Evolutionary conservation across 2,113 vertebrate species (phyloP), one percentile per base, ranked within the genome.

Genomic region (Antechinus stuartii): DNA sequence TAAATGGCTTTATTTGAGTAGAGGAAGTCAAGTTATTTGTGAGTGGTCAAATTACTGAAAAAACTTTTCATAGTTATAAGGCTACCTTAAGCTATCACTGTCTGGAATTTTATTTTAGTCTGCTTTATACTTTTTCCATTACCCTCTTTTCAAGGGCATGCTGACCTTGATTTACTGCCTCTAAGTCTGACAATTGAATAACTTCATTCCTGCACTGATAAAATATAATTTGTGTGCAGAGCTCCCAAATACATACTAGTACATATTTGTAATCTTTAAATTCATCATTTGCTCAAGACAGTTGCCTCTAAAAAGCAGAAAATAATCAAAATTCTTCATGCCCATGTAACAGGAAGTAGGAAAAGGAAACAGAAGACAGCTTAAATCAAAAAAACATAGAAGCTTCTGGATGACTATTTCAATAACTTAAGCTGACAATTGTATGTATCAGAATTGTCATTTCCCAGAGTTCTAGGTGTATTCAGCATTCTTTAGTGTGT

Each of bases 401-500:
- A 84, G 35, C n/a, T 84, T 84, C n/a, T 42, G 19, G 68, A 42
- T 84, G n/a, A 84, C 6, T 42, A 84, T 84, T 84, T 84, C 68
- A 84, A 23, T 19, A 84, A 42, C 19, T 84, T 84, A 16, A 42
- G 68, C 35, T 84, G 68, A 84, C 68, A 84, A 42, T 84, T 42
- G 35, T 8, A 16, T 5, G 22, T 84, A n/a, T 76, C 14, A n/a
- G 68, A 84, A 84, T 8, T 84, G 19, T 23, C 8, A 19, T 84
- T 84, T 76, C 19, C 68, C 68, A n/a, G 68, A 76, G 35, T 16
- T 76, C 35, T 76, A 76, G 19, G 35, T 76, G 19, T 76, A n/a
- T n/a, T 68, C 57, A 68, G 19, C 23, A 95, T 35, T 46, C 95
- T 95, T 47, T 68, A 93, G 23, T 2, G 54, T n/a, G 55, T n/a